These are phyloP conservation scores for Peromyscus californicus DNA, from an alignment of 2,113 vertebrate species.

Conservation along the genomic window DNA sequence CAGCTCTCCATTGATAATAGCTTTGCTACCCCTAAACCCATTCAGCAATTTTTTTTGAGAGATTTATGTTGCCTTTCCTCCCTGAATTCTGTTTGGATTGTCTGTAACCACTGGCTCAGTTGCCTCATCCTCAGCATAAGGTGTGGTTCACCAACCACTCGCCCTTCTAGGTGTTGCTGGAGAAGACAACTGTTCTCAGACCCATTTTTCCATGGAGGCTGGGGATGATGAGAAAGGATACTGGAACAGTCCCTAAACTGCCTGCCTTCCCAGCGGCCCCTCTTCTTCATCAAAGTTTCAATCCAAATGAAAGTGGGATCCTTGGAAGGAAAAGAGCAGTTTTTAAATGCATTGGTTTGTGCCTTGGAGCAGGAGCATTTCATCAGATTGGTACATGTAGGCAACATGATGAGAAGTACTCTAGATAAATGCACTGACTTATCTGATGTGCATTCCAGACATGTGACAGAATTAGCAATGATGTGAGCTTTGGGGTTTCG, in stretches of 20 bases:
- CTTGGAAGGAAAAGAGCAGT: background rate
- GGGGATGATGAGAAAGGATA: background rate
- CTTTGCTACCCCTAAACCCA: background rate
- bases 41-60: background rate
- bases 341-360: constrained; percentile 38
- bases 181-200: background rate
- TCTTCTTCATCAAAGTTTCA: background rate
- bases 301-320: background rate
- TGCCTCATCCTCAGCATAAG: background rate
- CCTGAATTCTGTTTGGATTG: background rate
- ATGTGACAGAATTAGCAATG: background rate
- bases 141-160: background rate
- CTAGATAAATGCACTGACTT: background rate
- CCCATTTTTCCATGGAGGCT: background rate
- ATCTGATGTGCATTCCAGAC: background rate
- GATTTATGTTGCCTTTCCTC: background rate
- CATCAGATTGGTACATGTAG: constrained; percentile 1
- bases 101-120: background rate
- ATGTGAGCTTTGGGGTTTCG: background rate
- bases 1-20: background rate
- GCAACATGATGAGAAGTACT: background rate
- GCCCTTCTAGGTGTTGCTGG: background rate
- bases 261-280: background rate
- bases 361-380: background rate
- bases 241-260: background rate